These are phyloP conservation scores for Acrocephalus scirpaceus DNA, from an alignment of 2,797 vertebrate species.

Conservation along the genomic window DNA sequence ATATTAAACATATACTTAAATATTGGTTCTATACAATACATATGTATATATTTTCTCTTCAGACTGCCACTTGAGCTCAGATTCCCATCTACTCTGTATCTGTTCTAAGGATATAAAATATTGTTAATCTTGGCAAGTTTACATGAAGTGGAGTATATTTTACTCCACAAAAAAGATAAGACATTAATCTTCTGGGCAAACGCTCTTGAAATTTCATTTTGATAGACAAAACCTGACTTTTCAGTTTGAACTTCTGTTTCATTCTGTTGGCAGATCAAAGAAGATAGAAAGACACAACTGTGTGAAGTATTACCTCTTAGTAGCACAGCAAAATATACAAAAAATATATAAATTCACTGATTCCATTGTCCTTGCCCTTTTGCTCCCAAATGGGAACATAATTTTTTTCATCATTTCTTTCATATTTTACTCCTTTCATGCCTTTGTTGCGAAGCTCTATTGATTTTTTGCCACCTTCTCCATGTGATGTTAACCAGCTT, in stretches of 20 bases:
- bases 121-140: background rate
- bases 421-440: conserved; percentile 32
- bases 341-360: background rate
- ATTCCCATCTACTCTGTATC: background rate
- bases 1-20: background rate
- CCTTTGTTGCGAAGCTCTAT: conserved; percentile 16
- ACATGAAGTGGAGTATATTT: background rate
- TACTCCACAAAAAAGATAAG: background rate
- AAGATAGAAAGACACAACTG: background rate
- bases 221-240: conserved; percentile 33
- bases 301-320: conserved; percentile 3
- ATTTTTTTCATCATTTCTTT: background rate
- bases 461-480: conserved; percentile 51
- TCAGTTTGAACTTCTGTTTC: conserved; percentile 3
- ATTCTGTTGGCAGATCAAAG: background rate
- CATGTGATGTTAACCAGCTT: conserved; percentile 20
- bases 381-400: conserved; percentile 3
- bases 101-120: background rate
- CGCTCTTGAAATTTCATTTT: conserved; percentile 10
- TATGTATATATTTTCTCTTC: background rate
- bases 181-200: background rate
- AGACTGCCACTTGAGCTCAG: background rate
- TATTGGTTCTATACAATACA: background rate
- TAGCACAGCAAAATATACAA: background rate
- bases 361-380: conserved; percentile 35